phyloP scores from a whole-genome alignment of 2,797 vertebrate species.

The Anisognathus igniventris region DNA sequence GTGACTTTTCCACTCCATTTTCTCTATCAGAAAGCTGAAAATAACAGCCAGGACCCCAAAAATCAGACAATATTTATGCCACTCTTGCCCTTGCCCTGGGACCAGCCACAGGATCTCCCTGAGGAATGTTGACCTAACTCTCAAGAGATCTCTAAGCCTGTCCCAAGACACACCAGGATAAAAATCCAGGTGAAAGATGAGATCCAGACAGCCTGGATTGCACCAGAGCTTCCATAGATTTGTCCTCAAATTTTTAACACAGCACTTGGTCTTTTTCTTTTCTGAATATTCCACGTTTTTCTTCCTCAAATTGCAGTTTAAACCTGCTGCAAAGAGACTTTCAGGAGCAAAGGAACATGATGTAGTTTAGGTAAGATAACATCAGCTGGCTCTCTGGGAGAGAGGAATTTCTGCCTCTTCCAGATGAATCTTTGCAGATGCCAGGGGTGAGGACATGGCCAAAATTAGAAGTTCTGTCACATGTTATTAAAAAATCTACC shows the following conservation, averaged over 20 bases:
- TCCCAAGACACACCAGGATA: not conserved
- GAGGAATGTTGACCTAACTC: not conserved
- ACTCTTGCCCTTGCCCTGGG: not conserved
- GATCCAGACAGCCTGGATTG: not conserved
- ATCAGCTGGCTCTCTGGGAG: not conserved
- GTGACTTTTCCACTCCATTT: not conserved
- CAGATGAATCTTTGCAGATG: not conserved
- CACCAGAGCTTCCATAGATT: not conserved
- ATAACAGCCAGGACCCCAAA: not conserved
- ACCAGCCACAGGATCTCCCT: not conserved
- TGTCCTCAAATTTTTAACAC: not conserved
- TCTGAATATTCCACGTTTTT: not conserved
- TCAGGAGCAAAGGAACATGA: not conserved
- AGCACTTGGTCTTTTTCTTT: not conserved
- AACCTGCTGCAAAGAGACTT: not conserved
- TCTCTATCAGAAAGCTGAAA: not conserved
- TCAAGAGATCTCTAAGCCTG: not conserved
- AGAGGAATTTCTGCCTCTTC: slow-evolving; percentile 6
- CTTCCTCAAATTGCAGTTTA: not conserved
- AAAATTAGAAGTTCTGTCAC: not conserved
- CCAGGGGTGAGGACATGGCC: not conserved
- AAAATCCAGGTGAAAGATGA: not conserved
- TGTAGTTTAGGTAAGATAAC: not conserved
- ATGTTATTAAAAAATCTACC: not conserved
- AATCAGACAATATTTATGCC: not conserved